Conservation (phyloP, 2,888 invertebrate species). For the Idaea biselata region DNA sequence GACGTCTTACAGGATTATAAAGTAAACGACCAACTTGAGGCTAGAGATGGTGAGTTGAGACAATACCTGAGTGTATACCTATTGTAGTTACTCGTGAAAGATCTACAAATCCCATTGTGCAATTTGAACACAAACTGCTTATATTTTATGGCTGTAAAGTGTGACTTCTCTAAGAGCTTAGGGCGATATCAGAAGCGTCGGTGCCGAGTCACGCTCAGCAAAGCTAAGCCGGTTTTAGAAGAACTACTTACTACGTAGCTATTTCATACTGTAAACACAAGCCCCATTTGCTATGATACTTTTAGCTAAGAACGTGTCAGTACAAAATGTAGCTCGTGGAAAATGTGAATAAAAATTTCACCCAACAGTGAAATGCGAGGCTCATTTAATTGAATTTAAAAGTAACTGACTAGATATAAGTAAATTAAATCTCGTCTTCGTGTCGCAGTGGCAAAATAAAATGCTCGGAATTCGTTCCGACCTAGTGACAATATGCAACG, state of each 20-base stretch:
- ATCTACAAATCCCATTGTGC: constrained; percentile 25
- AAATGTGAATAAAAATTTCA: not conserved
- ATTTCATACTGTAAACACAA: constrained; percentile 28
- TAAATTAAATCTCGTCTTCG: not conserved
- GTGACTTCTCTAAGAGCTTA: constrained; percentile 34
- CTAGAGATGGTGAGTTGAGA: constrained; percentile 10
- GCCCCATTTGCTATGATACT: constrained; percentile 27
- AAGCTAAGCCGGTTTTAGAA: constrained; percentile 32
- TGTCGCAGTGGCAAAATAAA: not conserved
- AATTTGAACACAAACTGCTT: constrained; percentile 33
- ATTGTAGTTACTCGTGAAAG: constrained; percentile 6
- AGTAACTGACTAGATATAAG: not conserved
- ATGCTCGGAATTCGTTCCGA: not conserved
- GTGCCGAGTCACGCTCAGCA: constrained; percentile 34
- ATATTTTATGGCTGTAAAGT: constrained; percentile 36
- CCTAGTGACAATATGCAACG: not conserved
- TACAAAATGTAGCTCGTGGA: not conserved
- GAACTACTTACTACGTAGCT: constrained; percentile 26
- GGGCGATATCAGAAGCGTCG: constrained; percentile 32
- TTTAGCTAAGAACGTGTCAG: constrained; percentile 10
- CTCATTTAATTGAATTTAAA: constrained; percentile 3
- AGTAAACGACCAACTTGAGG: constrained; percentile 8
- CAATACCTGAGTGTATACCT: constrained; percentile 11
- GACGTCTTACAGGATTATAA: constrained; percentile 11
- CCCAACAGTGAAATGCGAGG: not conserved